Evolutionary conservation across 2,113 vertebrate species (phyloP), one percentile per base, ranked within the genome.

Genomic region (Hippoglossus stenolepis): DNA sequence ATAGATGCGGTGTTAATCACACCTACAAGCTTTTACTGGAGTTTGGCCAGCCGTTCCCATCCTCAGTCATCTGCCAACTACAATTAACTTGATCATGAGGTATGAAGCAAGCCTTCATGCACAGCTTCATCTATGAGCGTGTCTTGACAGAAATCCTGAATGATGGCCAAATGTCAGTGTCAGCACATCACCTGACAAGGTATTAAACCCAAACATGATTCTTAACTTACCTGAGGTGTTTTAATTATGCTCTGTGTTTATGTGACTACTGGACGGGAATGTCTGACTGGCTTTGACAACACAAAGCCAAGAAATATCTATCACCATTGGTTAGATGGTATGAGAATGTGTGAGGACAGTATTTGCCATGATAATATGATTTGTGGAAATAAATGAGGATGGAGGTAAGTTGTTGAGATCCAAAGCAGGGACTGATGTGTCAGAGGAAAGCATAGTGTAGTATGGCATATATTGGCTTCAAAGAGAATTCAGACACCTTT

Each of bases 141-240:
- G 61, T n/a, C 15, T 69, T 74, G 53, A 67, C 80, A 69, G 75
- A 75, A 31, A n/a, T 0, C 24, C 43, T 67, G 75, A 86, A 10
- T 54, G 79, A 83, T 9, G 64, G 64, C 66, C 54, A 82, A 70
- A 85, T 64, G 51, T 23, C 51, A 15, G 45, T 3, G 26, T 73
- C 68, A 77, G 77, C 70, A 63, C 47, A 24, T 80, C 82, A 83
- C 60, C 83, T 65, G 78, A 73, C 75, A 51, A 58, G 12, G 43
- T 56, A 56, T 63, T 78, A 66, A 45, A 73, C 57, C 47, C 38
- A 66, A 64, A 56, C 26, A 7, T 21, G 53, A 43, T 35, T 49
- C 49, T 65, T 21, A 20, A 75, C 75, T 65, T 28, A 84, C 71
- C 77, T 6, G 49, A 75, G 63, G 47, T 63, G n/a, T 83, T 91